Base-by-base conservation (phyloP, 2,888 invertebrate species). In the Mantis religiosa region DNA sequence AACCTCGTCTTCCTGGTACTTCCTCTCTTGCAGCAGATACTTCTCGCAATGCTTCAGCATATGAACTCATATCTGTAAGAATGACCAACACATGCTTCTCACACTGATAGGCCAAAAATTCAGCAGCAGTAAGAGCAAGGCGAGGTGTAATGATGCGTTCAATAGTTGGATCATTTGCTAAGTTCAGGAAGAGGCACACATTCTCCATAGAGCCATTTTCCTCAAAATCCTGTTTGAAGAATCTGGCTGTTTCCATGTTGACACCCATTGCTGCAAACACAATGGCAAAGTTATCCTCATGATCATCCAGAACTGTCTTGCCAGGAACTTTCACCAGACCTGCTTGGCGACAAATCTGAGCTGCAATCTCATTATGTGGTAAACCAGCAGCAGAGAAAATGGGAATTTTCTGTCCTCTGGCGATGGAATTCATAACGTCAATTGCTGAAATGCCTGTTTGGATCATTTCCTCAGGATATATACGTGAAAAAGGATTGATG, bases 211-310 rank as follows among this genome's bases (percentile, higher is more conserved):
- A 99, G 91, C 99, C 99, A 92, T 97, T 97, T 94, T 97, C 93
- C 92, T 98, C 98, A 94, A 98, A 98, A 95, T 98, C 98, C 95
- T 99, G 99, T 94, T 99, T 99, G 97, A 99, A 99, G 96, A 99
- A 99, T 91, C 99, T 95, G 47, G 99, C 99, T 2, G 99, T 99
- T 94, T 99, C 99, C 98, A 98, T 98, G 95, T 98, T 98, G 91
- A 99, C 99, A 95, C 99, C 99, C 99, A 99, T 99, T 94, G 99
- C 99, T 90, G 99, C 99, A 94, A 99, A 99, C 87, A 99, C 99
- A 92, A 99, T 99, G 93, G 99, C 99, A 93, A 99, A 99, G 94
- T 99, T 99, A 93, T 99, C 99, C 92, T 98, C 97, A 92, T 98
- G 98, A 92, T 97, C 97, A 92, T 99, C 99, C 91, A 98, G 92